Base-by-base conservation (phyloP, 1,140 invertebrate species). In the Dermatophagoides farinae region DNA sequence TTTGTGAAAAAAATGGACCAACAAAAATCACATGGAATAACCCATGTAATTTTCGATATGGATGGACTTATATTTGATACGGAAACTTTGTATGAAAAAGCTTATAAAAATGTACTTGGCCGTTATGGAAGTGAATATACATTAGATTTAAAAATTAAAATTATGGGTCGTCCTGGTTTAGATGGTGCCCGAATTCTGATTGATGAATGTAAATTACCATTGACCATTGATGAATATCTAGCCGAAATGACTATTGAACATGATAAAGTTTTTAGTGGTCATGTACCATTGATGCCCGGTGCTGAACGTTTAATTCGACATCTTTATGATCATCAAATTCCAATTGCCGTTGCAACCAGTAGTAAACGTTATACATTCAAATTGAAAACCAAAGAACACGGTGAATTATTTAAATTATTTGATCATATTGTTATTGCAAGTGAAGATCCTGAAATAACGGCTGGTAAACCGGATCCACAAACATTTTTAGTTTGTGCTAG, bases 401-500 rank as follows among this genome's bases (percentile, higher is more conserved):
- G 31, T 18, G 57, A 64, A 11, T 10, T 61, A 9, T 61, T 65
- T 14, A 41, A 57, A 39, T 52, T 54, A n/a, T 65, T 65, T 52
- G 49, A 64, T 39, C 62, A 64, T 20, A 60, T 64, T 41, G 57
- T 65, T 11, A 55, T 60, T 20, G 57, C 57, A n/a, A 12, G 41
- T 12, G 52, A 51, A 14, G 62, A 65, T 59, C 62, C 64, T n/a
- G 64, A 65, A 39, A 54, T 65, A n/a, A 61, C 25, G 9, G 16
- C n/a, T 12, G 59, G 62, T 20, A 65, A 65, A 57, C 64, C 64
- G 14, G 57, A 54, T 60, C 64, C 64, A 6, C 59, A 65, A 18
- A 38, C 60, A 37, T 65, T 60, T 57, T 31, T 64, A 11, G 53
- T 64, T 9, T n/a, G 22, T 31, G 62, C 57, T 16, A 25, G 18